Percentiles rank a stretch among this genome's conserved stretches.
These are phyloP conservation scores for Gymnobelideus leadbeateri DNA, from an alignment of 2,113 vertebrate species.

Conservation along the genomic window DNA sequence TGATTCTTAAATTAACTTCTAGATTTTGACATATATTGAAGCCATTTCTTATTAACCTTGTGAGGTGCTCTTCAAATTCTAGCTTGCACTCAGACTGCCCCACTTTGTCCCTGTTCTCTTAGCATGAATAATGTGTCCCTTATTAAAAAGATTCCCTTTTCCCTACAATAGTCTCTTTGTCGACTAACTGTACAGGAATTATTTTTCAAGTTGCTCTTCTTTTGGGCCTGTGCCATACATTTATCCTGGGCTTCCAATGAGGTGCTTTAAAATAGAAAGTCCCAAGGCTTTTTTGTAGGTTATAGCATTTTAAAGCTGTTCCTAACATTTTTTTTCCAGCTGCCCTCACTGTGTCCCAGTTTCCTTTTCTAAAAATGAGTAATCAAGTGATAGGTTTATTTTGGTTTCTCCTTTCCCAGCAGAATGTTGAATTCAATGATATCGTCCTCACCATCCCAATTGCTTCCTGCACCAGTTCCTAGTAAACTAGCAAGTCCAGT, in stretches of 20 bases:
- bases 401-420: neutral
- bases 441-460: neutral
- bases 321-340: conserved; percentile 41
- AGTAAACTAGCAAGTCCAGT: neutral
- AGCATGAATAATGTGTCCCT: conserved; percentile 12
- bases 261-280: conserved; percentile 60
- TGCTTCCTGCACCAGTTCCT: neutral
- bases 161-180: conserved; percentile 74
- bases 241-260: conserved; percentile 66
- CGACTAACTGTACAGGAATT: conserved; percentile 54
- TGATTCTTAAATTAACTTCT: conserved; percentile 30
- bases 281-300: conserved; percentile 59
- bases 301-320: conserved; percentile 67
- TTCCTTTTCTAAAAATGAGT: conserved; percentile 60
- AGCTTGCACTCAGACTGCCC: neutral
- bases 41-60: neutral
- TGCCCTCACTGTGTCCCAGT: conserved; percentile 75
- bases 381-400: conserved; percentile 61
- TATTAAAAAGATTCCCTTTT: conserved; percentile 63
- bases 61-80: neutral
- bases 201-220: conserved; percentile 69
- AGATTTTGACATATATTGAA: neutral
- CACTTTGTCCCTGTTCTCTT: conserved; percentile 17
- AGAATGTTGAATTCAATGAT: conserved; percentile 35
- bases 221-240: conserved; percentile 69